Base-by-base conservation (phyloP, 2,797 vertebrate genomes). In the Gobio occitaniae region DNA sequence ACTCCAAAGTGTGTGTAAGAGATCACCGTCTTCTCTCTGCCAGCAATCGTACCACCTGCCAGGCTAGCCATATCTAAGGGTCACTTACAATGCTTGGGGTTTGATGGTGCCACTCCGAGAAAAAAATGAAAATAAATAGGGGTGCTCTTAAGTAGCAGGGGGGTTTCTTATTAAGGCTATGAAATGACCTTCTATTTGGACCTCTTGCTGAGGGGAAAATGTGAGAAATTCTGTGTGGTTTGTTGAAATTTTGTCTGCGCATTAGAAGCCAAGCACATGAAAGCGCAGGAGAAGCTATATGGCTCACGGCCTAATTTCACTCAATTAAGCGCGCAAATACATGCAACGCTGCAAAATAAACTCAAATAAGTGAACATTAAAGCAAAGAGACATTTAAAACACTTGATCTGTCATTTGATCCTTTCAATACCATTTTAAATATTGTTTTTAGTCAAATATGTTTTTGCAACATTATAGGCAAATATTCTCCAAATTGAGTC, bases 161-260 rank as follows among this genome's bases (percentile, higher is more conserved):
- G 88, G 90, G 79, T 68, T 84, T 86, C 48, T 89, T 88, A 83
- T 75, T 88, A 87, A 87, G 87, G 88, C 80, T 92, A 90, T 91
- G 87, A 83, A 89, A 88, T 91, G 91, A 93, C 90, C 92, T 82
- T 36, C 86, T 89, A 65, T 80, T 70, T 83, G 48, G 47, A 59
- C 84, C 90, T 89, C 94, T 92, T 10, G 91, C 95, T 94, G 94
- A 86, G 94, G 91, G 93, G 92, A 94, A 95, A 93, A 95, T 94
- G 94, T 91, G 92, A 92, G 93, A 92, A 92, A 92, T 93, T 95
- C 91, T 91, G 56, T 56, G 88, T 78, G 92, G 89, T 92, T 89
- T 89, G 89, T 89, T 91, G 56, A 72, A 66, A 82, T 88, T 86
- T 85, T 68, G 70, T 81, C 13, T 44, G 25, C 19, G 19, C 15